Conservation (phyloP, 2,797 vertebrate genomes). For the Danionella dracula region DNA sequence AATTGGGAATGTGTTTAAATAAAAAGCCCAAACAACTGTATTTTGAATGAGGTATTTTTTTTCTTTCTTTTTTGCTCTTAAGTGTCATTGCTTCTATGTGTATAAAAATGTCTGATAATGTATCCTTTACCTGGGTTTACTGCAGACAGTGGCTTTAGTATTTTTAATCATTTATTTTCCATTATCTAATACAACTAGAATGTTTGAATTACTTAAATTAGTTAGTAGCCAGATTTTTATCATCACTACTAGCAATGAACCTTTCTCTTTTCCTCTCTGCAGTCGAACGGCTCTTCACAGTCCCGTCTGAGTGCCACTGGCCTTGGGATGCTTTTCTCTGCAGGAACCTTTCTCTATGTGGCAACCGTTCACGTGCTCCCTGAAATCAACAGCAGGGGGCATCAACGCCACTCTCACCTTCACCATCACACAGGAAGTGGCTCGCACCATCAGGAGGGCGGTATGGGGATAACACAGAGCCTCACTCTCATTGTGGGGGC, state of each 20-base stretch:
- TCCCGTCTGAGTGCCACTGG: slow-evolving; percentile 61
- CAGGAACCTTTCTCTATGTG: slow-evolving; percentile 70
- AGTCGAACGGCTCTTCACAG: slow-evolving; percentile 59
- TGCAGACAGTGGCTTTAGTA: no score
- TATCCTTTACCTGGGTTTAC: no score
- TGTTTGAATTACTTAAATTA: no score
- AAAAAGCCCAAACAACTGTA: no score
- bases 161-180: no score
- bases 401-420: slow-evolving; percentile 23
- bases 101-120: no score
- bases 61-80: no score
- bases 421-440: slow-evolving; percentile 37
- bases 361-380: slow-evolving; percentile 68
- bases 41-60: no score
- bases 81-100: no score
- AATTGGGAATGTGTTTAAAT: no score
- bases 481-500: slow-evolving; percentile 66
- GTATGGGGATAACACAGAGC: slow-evolving; percentile 64
- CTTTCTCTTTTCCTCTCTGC: not conserved
- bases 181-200: not conserved
- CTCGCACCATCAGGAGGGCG: slow-evolving; percentile 40
- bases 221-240: no score
- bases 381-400: slow-evolving; percentile 59
- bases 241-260: no score
- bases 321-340: slow-evolving; percentile 72